Base-by-base conservation (phyloP, 2,113 vertebrate species). In the Scomber scombrus region DNA sequence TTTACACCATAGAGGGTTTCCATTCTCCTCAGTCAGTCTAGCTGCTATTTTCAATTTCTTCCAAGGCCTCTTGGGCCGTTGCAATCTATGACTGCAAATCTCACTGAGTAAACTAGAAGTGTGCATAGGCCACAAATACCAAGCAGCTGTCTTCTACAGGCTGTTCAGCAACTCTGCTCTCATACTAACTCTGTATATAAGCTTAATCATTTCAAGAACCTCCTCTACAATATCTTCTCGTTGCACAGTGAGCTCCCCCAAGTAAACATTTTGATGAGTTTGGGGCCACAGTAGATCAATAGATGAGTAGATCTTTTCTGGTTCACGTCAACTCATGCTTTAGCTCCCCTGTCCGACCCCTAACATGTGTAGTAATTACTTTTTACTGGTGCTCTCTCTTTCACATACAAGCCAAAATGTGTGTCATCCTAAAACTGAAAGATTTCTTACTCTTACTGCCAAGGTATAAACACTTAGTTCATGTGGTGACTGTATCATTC, bases 41-140 rank as follows among this genome's bases (percentile, higher is more conserved):
- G 29, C 57, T 34, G n/a, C 23, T 51, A 26, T 73, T 77, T 82
- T 76, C 58, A 79, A 58, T 83, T 85, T 58, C 79, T 62, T 66
- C 52, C 34, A 50, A 57, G n/a, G 58, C 31, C 50, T 71, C 67
- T 55, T 63, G 69, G 55, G 40, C 56, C 72, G 29, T 54, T 57
- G 73, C 51, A 71, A 72, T 64, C 49, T 50, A 62, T 23, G 26
- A 45, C 70, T 78, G 62, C 50, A 75, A 72, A 67, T 84, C 61
- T 79, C 47, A n/a, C 62, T 12, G 56, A 26, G 23, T 26, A 62
- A 45, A 75, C 62, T 23, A n/a, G 56, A 47, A 52, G 73, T 67
- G 13, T 40, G 34, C 8, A 43, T 15, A 57, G 40, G 68, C 68
- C 66, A 45, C 57, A 69, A 60, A 71, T 56, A 69, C 62, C 45